These are phyloP conservation scores for Drosophila monieri DNA, from an alignment of 2,888 invertebrate species.

Conservation along the genomic window DNA sequence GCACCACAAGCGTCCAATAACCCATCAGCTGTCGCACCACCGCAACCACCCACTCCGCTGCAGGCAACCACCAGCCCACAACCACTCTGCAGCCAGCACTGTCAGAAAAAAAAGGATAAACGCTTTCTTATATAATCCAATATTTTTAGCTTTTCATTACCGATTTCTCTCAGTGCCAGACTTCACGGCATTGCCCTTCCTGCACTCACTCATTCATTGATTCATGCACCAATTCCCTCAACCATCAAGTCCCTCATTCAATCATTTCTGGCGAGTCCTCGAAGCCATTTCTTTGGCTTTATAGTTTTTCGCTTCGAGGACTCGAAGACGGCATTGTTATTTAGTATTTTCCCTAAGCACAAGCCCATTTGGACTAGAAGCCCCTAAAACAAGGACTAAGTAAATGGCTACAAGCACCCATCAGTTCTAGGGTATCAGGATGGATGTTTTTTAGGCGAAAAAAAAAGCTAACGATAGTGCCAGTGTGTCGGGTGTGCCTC, in stretches of 20 bases:
- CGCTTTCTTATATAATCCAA: not conserved
- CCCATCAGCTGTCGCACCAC: constrained; percentile 31
- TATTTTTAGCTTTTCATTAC: too few relatives aligned
- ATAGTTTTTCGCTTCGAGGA: constrained; percentile 10
- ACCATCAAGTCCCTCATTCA: constrained; percentile 66
- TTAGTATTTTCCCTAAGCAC: constrained; percentile 3
- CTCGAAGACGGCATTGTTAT: not conserved
- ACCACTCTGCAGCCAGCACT: not conserved
- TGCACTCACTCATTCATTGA: constrained; percentile 49
- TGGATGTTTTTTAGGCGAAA: not conserved
- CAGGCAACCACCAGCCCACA: constrained; percentile 1
- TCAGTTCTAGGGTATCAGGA: not conserved
- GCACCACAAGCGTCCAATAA: constrained; percentile 51
- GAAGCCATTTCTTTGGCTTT: constrained; percentile 4
- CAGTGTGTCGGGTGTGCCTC: constrained; percentile 37
- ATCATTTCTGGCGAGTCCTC: constrained; percentile 47
- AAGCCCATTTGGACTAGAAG: not conserved
- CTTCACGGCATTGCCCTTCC: constrained; percentile 54
- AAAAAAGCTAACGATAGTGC: not conserved
- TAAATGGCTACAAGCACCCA: not conserved
- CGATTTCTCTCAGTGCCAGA: constrained; percentile 8
- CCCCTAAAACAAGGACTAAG: not conserved
- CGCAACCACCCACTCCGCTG: constrained; percentile 3
- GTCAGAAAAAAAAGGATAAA: not conserved
- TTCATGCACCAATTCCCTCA: constrained; percentile 62